These are phyloP conservation scores for Hydrotaea diabolus DNA, from an alignment of 2,888 invertebrate genomes.

Conservation along the genomic window DNA sequence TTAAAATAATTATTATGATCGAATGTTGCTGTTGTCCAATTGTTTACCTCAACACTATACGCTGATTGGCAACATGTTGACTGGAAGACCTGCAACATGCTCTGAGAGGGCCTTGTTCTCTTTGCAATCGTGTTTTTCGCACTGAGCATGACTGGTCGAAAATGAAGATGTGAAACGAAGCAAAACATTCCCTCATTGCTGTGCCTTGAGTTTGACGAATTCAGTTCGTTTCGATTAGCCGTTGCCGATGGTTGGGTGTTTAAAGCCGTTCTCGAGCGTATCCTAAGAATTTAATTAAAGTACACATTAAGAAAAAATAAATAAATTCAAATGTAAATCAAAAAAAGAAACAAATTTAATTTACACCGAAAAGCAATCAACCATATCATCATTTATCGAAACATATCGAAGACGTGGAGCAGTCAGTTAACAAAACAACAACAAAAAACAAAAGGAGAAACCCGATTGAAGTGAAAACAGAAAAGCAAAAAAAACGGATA, in stretches of 20 bases:
- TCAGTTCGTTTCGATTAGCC: constrained; percentile 80
- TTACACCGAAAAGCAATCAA: constrained; percentile 44
- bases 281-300: constrained; percentile 23
- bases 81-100: constrained; percentile 43
- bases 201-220: constrained; percentile 66
- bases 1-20: no score
- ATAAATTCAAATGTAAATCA: constrained; percentile 18
- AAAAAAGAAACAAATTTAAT: constrained; percentile 29
- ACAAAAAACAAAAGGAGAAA: background rate
- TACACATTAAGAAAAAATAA: constrained; percentile 17
- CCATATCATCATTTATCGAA: constrained; percentile 38
- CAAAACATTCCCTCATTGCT: constrained; percentile 50
- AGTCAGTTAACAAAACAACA: background rate
- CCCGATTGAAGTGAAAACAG: constrained; percentile 22
- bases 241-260: constrained; percentile 78
- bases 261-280: constrained; percentile 68
- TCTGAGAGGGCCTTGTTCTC: constrained; percentile 29
- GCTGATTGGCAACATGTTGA: constrained; percentile 46
- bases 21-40: no score
- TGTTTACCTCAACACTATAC: constrained; percentile 27
- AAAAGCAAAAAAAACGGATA: constrained; percentile 48
- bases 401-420: constrained; percentile 1
- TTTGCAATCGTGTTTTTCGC: constrained; percentile 30
- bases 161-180: constrained; percentile 62
- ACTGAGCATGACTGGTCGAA: constrained; percentile 64